Conservation (phyloP, 35 echinoderm and acorn worm genomes). For the Antedon bifida region DNA sequence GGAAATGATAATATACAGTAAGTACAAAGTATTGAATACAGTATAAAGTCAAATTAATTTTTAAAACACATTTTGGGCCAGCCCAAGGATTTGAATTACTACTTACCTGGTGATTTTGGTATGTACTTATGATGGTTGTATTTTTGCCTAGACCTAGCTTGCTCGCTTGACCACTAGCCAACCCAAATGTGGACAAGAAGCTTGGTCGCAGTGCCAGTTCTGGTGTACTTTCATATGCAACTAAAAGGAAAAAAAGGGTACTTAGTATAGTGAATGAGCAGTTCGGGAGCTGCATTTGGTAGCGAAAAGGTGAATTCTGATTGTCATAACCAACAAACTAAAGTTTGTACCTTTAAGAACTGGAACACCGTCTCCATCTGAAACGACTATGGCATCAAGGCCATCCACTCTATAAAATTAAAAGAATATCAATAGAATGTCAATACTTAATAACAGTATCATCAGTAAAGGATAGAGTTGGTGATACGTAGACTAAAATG, state of each 20-base stretch:
- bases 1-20: too few relatives aligned
- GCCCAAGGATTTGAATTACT: too few relatives aligned
- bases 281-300: too few relatives aligned
- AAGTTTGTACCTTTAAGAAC: conserved; percentile 99
- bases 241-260: conserved; percentile 21
- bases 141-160: conserved; percentile 85
- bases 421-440: conserved; percentile 2
- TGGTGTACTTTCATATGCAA: conserved; percentile 60
- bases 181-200: conserved; percentile 95
- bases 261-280: too few relatives aligned
- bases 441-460: neutral
- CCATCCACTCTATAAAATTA: conserved; percentile 60
- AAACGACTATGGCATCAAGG: conserved; percentile 71
- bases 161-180: conserved; percentile 86
- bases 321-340: too few relatives aligned
- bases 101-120: conserved; percentile 75
- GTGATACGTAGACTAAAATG: too few relatives aligned
- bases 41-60: too few relatives aligned
- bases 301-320: too few relatives aligned
- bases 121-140: conserved; percentile 79
- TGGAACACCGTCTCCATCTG: conserved; percentile 93
- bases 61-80: too few relatives aligned
- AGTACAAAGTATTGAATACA: too few relatives aligned
- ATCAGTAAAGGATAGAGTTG: neutral
- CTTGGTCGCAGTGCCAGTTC: conserved; percentile 58